Evolutionary conservation across 1,140 invertebrate genomes (phyloP), one percentile per base, ranked within the genome.

Genomic region (Heliconius himera): DNA sequence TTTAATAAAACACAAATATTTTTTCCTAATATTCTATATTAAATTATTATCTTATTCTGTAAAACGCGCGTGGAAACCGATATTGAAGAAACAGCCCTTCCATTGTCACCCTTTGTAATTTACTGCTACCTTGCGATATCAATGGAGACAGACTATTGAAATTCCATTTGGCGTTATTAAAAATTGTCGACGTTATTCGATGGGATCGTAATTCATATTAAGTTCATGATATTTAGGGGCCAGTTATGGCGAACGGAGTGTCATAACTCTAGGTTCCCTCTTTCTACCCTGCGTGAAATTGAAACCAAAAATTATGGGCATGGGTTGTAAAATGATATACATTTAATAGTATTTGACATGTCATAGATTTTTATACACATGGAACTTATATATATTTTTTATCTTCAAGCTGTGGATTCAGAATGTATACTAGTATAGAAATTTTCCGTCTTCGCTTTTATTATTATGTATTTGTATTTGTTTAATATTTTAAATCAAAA

Each of bases 31-130:
- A 3, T 5, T 16, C 41, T 46, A 16, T 46, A 13, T 4, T 46
- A 4, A 46, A 13, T 46, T 46, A 46, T 46, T 16, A 46, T 46
- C 41, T 46, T 60, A 60, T 60, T 8, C n/a, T 60, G 54, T 60
- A 11, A 60, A 22, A 26, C 54, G 54, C 54, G n/a, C n/a, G 54
- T 56, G n/a, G 16, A 49, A 73, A 26, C 18, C 72, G 26, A 73
- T 51, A 26, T 51, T 26, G 41, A 26, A 38, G 73, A 73, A 73
- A 16, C 49, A 73, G 33, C 49, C 46, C 41, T 73, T 73, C 29
- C 26, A 73, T 4, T 29, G 72, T 29, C 18, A 49, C 41, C 46
- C 36, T 73, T 73, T 16, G 16, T 26, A 41, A 73, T 73, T 73
- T 73, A 73, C 49, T 26, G 46, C 46, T 11, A 49, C 73, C 11